phyloP scores from a whole-genome alignment of 2,113 vertebrate species.

The Zosterops borbonicus region DNA sequence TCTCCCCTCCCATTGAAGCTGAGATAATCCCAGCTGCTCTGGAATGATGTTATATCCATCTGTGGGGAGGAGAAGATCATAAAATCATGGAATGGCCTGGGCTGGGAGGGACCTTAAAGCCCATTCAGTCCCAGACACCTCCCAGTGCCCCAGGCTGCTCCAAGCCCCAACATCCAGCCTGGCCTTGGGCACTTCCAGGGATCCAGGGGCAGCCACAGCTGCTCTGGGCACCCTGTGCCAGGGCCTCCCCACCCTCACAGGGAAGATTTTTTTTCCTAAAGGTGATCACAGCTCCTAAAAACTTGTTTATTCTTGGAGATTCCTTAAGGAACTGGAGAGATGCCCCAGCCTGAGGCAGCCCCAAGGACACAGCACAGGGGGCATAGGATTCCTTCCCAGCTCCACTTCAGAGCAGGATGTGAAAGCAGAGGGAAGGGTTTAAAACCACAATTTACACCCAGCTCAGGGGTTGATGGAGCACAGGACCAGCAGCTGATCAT shows the following conservation, averaged over 20 bases:
- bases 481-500: not conserved
- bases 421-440: not conserved
- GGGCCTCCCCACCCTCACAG: rapidly evolving
- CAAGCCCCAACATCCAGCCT: rapidly evolving
- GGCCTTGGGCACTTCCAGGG: not conserved
- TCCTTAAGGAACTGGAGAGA: not conserved
- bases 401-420: not conserved
- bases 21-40: not conserved
- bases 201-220: not conserved
- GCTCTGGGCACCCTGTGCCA: not conserved
- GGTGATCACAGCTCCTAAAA: not conserved
- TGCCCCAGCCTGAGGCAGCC: not conserved
- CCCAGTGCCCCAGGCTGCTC: not conserved
- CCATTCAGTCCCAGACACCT: not conserved
- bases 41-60: not conserved
- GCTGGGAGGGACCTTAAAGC: not conserved
- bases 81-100: no score
- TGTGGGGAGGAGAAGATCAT: not conserved
- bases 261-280: no score
- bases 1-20: rapidly evolving
- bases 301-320: no score
- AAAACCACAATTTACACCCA: not conserved
- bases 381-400: not conserved
- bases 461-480: not conserved
- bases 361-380: not conserved